A percentile compares a stretch with the other conserved stretches of the same genome.
These are phyloP conservation scores for Actinia tenebrosa DNA, from an alignment of 64 coral and sea anemone genomes.

Conservation along the genomic window DNA sequence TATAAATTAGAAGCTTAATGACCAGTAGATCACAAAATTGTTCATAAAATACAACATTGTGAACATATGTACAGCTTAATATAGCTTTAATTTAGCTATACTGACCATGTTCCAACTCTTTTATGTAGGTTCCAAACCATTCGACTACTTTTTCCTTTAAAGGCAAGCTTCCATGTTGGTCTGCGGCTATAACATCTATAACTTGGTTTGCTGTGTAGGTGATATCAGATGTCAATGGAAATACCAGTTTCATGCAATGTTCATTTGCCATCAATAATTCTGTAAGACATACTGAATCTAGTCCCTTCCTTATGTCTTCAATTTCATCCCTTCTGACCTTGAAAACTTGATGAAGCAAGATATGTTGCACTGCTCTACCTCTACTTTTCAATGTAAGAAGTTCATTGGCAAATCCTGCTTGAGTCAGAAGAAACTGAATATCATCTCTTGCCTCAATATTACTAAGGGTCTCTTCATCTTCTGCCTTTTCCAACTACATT, in stretches of 20 bases:
- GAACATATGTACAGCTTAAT: too few relatives aligned
- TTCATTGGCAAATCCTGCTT: conserved; percentile 36
- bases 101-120: too few relatives aligned
- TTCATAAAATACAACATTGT: too few relatives aligned
- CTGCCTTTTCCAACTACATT: conserved; percentile 5
- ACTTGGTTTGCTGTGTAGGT: not conserved
- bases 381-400: conserved; percentile 7
- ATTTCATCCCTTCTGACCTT: conserved; percentile 18
- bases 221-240: conserved; percentile 33
- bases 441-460: conserved; percentile 6
- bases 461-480: conserved; percentile 14
- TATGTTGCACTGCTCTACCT: conserved; percentile 15
- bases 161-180: too few relatives aligned
- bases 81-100: too few relatives aligned
- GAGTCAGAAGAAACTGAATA: conserved; percentile 1
- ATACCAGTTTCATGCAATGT: conserved; percentile 13
- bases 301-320: conserved; percentile 17
- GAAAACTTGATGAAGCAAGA: conserved; percentile 34
- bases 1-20: too few relatives aligned
- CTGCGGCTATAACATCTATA: not conserved
- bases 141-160: too few relatives aligned
- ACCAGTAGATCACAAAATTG: too few relatives aligned
- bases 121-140: too few relatives aligned
- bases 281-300: conserved; percentile 14
- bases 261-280: conserved; percentile 30